Base-by-base conservation (phyloP, 1,140 invertebrate species). In the Drosophila neocordata region DNA sequence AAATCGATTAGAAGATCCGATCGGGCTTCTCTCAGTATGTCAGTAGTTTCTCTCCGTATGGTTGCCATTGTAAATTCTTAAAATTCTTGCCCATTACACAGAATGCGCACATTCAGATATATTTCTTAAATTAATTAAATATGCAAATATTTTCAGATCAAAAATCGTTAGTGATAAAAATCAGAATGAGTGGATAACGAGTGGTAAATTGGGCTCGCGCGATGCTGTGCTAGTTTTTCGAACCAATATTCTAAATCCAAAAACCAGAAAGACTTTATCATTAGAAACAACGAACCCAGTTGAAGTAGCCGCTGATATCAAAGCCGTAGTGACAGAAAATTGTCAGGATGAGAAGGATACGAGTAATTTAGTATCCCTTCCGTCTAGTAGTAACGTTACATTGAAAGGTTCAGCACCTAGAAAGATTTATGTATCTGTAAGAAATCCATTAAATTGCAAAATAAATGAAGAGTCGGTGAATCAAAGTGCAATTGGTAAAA, bases 221-320 rank as follows among this genome's bases (percentile, higher is more conserved):
- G 90, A 91, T 56, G 88, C 88, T 12, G 91, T 92, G 37, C 73
- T 92, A 13, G 79, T 91, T 5, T 92, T 92, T 60, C 78, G 84
- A 12, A 89, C 89, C 18, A 87, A 75, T 52, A 83, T 88, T 38
- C 73, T 91, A 63, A 91, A 89, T 68, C 79, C 85, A 13, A 85
- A 85, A 41, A 79, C 72, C 11, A 70, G 78, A 24, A 89, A 87
- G 34, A 53, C 57, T 6, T 27, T 87, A 35, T 63, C 76, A 35
- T 60, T 69, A 7, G 74, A 83, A 56, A 55, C 31, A 20, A 55
- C 31, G 18, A 51, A 65, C 34, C 22, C 56, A 4, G 58, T 44
- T 1, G 56, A 73, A 48, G 34, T 51, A 11, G 53, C 66, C 11
- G 20, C 57, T 15, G 68, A 69, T 15, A 38, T 48, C 22, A 63